phyloP scores from a whole-genome alignment of 1,140 invertebrate species.

The Drosophila takahashii region DNA sequence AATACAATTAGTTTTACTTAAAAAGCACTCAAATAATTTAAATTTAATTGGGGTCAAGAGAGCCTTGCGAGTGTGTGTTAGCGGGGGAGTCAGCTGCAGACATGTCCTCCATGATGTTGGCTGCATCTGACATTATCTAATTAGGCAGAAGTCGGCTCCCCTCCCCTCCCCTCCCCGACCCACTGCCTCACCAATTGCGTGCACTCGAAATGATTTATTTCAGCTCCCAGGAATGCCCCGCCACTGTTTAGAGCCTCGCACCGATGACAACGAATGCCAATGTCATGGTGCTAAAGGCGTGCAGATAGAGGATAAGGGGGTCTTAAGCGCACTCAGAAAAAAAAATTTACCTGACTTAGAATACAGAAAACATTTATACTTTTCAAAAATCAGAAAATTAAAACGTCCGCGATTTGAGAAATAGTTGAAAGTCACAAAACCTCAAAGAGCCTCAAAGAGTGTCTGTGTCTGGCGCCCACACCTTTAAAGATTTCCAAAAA shows the following conservation, averaged over 20 bases:
- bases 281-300: conserved; percentile 44
- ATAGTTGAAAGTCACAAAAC: no score
- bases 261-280: conserved; percentile 67
- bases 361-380: no score
- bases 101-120: conserved; percentile 18
- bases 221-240: not conserved
- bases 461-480: no score
- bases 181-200: not conserved
- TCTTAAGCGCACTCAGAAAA: no score
- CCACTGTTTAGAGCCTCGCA: not conserved
- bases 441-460: no score
- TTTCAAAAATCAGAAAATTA: no score
- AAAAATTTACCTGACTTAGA: no score
- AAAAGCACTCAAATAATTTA: conserved; percentile 76
- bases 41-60: conserved; percentile 79
- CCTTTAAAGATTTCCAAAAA: no score
- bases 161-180: not conserved
- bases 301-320: not conserved
- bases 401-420: no score
- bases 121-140: conserved; percentile 79
- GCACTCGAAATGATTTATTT: conserved; percentile 73
- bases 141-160: conserved; percentile 52
- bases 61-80: conserved; percentile 16
- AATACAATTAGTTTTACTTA: conserved; percentile 80
- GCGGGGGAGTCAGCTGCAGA: not conserved